Evolutionary conservation across 2,797 vertebrate species (phyloP).

Genomic region (Phaenicophaeus curvirostris): DNA sequence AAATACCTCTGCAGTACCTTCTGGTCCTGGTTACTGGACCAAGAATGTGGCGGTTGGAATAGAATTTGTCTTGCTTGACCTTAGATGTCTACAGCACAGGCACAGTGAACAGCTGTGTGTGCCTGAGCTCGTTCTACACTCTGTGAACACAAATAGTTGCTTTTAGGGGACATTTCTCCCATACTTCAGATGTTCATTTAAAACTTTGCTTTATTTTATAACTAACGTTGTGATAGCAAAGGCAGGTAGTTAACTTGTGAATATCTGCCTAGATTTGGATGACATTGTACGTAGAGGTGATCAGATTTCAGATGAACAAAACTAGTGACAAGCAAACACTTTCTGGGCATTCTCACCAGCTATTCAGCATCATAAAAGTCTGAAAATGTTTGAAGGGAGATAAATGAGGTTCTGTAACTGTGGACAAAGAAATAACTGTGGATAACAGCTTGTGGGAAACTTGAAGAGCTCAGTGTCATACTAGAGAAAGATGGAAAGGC

Average conservation of each 20-base stretch:
- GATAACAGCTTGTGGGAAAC: neutral
- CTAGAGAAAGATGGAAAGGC: neutral
- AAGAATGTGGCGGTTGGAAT: neutral
- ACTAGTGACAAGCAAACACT: rapidly evolving
- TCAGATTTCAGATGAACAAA: neutral
- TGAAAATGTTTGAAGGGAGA: neutral
- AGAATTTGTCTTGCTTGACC: neutral
- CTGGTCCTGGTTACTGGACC: neutral
- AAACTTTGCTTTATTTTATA: neutral
- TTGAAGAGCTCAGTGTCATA: neutral
- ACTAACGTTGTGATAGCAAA: neutral
- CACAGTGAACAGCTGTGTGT: neutral
- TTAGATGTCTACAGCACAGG: neutral
- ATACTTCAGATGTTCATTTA: neutral
- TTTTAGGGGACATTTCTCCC: neutral
- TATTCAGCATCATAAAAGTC: neutral
- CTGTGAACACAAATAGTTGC: rapidly evolving
- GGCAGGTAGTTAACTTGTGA: neutral
- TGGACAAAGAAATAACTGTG: neutral
- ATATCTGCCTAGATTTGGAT: neutral
- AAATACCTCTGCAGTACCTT: neutral
- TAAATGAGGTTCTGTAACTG: neutral
- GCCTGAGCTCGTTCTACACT: neutral
- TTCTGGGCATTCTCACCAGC: neutral
- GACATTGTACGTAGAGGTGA: neutral